Conservation (phyloP, 2,113 vertebrate species). For the Ia io region DNA sequence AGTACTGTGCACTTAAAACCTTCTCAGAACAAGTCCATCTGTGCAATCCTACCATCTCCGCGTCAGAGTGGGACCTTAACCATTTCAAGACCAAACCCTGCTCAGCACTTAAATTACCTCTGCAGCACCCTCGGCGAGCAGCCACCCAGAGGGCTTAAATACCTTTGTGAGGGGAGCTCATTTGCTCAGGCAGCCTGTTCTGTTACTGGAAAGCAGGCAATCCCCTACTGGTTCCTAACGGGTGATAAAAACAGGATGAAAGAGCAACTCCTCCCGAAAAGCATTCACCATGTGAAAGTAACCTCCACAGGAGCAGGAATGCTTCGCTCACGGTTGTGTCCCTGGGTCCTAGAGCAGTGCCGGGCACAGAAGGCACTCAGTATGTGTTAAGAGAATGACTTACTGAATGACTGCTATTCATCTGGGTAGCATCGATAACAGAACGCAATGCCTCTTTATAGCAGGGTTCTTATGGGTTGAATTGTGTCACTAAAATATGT, state of each 20-base stretch:
- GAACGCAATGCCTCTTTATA: background rate
- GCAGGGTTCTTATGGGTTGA: rapidly evolving
- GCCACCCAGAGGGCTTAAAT: background rate
- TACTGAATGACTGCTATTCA: background rate
- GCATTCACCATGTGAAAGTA: background rate
- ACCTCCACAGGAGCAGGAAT: background rate
- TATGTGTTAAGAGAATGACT: background rate
- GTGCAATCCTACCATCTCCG: background rate
- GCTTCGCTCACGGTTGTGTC: background rate
- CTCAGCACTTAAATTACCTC: background rate
- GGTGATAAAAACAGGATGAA: background rate
- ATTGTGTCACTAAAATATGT: background rate
- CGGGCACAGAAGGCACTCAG: rapidly evolving
- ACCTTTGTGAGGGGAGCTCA: background rate
- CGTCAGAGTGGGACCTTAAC: background rate
- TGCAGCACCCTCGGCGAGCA: background rate
- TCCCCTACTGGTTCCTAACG: background rate
- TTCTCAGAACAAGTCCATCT: background rate
- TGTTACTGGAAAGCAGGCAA: background rate
- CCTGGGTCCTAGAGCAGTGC: background rate
- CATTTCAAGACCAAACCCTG: background rate
- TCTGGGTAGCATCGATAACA: background rate
- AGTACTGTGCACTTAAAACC: background rate
- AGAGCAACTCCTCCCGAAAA: background rate
- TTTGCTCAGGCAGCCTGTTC: background rate